Evolutionary conservation across 2,797 vertebrate species (phyloP), one percentile per base, ranked within the genome.

Genomic region (Myotis myotis): DNA sequence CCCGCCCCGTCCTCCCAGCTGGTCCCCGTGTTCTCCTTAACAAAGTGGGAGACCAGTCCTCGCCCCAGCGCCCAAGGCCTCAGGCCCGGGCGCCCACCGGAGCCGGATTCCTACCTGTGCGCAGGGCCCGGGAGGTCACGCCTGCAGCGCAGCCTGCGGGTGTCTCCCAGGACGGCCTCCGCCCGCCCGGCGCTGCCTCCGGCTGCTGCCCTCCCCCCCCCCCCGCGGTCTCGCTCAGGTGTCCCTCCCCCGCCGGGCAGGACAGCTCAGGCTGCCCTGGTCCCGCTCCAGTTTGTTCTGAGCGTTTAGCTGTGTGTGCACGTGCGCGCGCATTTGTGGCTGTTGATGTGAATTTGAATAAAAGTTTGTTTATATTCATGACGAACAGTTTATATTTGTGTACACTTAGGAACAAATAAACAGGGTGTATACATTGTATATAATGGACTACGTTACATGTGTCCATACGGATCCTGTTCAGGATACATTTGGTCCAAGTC

Each of bases 91-190:
- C 3, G 1, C 76, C 51, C 49, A 19, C 16, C 41, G 3, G 30
- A 78, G 9, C 5, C n/a, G 0, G 4, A 25, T 33, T 60, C 28
- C 30, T 9, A 4, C 64, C 47, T 64, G 17, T 2, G 28, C 1
- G 0, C 28, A 0, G 7, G 19, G 60, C 57, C 33, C 1, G 2
- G 4, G 9, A 5, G 12, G 17, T 33, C 81, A n/a, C 0, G 6
- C 7, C 1, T 2, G 13, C 8, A 3, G 49, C 66, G 25, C 28
- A 4, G 33, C 12, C 16, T 28, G 60, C 8, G 0, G 5, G 1
- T 22, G 19, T 8, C 44, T 44, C 44, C 44, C 44, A 11, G 44
- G 44, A 44, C 44, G 44, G 33, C 19, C 33, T 44, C 44, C 44
- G 44, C 8, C 8, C 44, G 8, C 44, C 44, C 8, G 44, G 9